phyloP scores from a whole-genome alignment of 2,888 invertebrate genomes.

The Onthophagus sagittarius region DNA sequence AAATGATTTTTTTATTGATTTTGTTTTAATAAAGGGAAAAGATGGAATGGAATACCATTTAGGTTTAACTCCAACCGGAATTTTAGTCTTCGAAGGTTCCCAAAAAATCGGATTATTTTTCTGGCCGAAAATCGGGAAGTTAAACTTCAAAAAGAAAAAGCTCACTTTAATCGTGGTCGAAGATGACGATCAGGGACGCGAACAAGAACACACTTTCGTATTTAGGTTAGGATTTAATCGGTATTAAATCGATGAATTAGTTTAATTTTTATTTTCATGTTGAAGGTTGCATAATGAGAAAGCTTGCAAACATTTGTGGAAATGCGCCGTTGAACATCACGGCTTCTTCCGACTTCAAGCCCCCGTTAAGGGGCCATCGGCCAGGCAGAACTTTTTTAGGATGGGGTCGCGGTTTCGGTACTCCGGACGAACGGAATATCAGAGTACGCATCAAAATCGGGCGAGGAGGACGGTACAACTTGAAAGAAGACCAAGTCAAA shows the following conservation, averaged over 20 bases:
- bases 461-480: slow-evolving; percentile 92
- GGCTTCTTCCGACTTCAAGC: slow-evolving; percentile 95
- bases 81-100: slow-evolving; percentile 93
- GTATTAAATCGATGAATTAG: not conserved
- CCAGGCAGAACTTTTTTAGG: slow-evolving; percentile 93
- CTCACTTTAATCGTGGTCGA: slow-evolving; percentile 96
- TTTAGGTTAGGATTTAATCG: slow-evolving; percentile 59
- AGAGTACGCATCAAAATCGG: slow-evolving; percentile 87
- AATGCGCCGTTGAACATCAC: slow-evolving; percentile 99
- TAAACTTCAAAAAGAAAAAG: slow-evolving; percentile 98
- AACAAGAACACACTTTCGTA: slow-evolving; percentile 98
- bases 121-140: slow-evolving; percentile 97
- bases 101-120: slow-evolving; percentile 98
- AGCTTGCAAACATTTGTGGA: slow-evolving; percentile 99
- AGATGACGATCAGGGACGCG: slow-evolving; percentile 94
- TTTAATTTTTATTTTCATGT: slow-evolving; percentile 18
- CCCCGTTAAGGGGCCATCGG: slow-evolving; percentile 82
- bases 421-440: slow-evolving; percentile 89
- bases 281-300: slow-evolving; percentile 84
- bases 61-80: slow-evolving; percentile 96
- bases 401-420: slow-evolving; percentile 97
- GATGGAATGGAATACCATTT: slow-evolving; percentile 95
- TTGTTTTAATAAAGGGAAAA: slow-evolving; percentile 64
- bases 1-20: not conserved
- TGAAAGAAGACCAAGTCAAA: slow-evolving; percentile 93